These are phyloP conservation scores for Falco naumanni DNA, from an alignment of 2,797 vertebrate genomes.

Conservation along the genomic window DNA sequence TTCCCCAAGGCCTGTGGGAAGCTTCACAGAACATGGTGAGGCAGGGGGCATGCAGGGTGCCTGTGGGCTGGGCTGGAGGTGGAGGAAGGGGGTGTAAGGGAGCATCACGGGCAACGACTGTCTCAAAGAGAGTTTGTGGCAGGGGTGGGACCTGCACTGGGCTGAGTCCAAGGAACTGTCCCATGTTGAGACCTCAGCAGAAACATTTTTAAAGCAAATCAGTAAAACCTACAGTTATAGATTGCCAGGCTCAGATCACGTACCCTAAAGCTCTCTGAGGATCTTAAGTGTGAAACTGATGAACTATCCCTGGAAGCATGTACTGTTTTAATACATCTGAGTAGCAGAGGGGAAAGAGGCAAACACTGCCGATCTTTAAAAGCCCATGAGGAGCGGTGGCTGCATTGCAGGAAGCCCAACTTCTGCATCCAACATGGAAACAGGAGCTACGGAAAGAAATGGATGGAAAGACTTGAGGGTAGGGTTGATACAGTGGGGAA, in stretches of 20 bases:
- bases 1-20: not conserved
- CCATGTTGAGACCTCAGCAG: not conserved
- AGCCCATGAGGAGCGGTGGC: fast-evolving
- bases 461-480: not conserved
- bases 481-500: not conserved
- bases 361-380: not conserved
- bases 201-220: not conserved
- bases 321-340: not conserved
- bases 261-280: not conserved
- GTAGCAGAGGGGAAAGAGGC: not conserved
- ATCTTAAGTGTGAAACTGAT: not conserved
- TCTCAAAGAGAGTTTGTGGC: not conserved
- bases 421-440: not conserved
- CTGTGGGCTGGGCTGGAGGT: fast-evolving
- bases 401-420: not conserved
- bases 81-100: not conserved
- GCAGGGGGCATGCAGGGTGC: not conserved
- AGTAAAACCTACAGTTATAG: constrained; percentile 6
- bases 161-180: not conserved
- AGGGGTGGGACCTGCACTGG: fast-evolving
- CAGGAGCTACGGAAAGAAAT: not conserved
- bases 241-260: not conserved
- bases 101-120: fast-evolving
- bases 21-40: not conserved
- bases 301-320: not conserved